These are phyloP conservation scores for Todus mexicanus DNA, from an alignment of 2,797 vertebrate species.

Conservation along the genomic window DNA sequence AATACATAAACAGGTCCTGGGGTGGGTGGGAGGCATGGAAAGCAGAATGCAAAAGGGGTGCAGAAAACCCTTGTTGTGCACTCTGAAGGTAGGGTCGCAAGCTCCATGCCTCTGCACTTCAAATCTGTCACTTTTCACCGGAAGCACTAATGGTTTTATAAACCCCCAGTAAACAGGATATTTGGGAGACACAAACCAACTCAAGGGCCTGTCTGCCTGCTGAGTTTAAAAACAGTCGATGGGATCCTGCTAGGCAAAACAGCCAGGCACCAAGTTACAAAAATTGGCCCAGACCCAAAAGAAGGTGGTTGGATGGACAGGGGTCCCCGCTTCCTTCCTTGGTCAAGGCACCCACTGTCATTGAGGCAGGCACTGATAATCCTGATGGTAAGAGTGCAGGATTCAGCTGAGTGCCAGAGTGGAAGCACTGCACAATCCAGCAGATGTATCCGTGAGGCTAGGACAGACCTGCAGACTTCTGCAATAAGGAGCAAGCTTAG, in stretches of 20 bases:
- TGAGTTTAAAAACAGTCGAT: neutral
- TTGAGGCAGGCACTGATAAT: neutral
- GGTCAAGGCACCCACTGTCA: neutral
- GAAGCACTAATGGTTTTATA: neutral
- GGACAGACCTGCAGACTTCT: neutral
- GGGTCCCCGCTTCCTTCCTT: neutral
- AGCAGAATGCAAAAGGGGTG: neutral
- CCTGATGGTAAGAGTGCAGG: neutral
- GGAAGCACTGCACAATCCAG: neutral
- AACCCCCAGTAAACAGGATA: neutral
- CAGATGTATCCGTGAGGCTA: neutral
- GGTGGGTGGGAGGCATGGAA: neutral
- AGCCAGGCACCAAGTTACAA: neutral
- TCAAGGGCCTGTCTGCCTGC: neutral
- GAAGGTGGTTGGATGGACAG: neutral
- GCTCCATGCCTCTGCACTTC: neutral
- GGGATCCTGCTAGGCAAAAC: neutral
- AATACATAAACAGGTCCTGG: neutral
- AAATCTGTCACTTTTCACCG: neutral
- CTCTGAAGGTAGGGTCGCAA: neutral
- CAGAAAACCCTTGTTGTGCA: neutral
- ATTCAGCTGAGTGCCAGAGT: neutral
- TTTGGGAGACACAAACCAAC: neutral
- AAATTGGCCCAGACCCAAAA: neutral
- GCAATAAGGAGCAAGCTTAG: neutral